These are phyloP conservation scores for Campoletis raptor DNA, from an alignment of 2,888 invertebrate species.

Conservation along the genomic window DNA sequence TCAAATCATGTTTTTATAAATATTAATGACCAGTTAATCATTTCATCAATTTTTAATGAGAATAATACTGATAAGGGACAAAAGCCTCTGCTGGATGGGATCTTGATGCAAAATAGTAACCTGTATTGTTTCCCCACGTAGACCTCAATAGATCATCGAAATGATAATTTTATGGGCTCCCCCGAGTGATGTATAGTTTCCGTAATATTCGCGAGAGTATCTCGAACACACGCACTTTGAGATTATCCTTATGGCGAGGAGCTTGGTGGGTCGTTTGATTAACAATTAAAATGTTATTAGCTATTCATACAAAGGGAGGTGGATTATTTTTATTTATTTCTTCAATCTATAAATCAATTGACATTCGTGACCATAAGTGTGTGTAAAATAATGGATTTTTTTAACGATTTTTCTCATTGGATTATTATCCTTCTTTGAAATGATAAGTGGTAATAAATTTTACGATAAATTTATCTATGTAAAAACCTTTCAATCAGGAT, in stretches of 20 bases:
- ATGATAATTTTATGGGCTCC: constrained; percentile 53
- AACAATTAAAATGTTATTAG: constrained; percentile 67
- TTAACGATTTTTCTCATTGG: background rate
- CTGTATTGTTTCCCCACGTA: background rate
- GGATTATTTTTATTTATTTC: background rate
- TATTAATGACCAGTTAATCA: constrained; percentile 13
- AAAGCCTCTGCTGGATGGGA: background rate
- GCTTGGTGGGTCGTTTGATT: constrained; percentile 44
- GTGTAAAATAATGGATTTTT: background rate
- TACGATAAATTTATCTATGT: background rate
- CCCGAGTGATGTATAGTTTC: constrained; percentile 38
- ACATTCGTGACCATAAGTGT: background rate
- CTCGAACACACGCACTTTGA: constrained; percentile 36
- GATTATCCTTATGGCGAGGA: background rate
- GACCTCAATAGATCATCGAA: constrained; percentile 42
- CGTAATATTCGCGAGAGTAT: constrained; percentile 33
- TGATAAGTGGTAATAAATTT: background rate
- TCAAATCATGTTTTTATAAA: constrained; percentile 10
- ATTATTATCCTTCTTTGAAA: background rate
- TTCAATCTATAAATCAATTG: background rate
- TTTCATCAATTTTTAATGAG: background rate
- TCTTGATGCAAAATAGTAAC: background rate
- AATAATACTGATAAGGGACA: constrained; percentile 1
- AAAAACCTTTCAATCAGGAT: background rate
- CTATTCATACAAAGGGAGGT: constrained; percentile 32